These are phyloP conservation scores for Clusia tigrina DNA, from an alignment of 2,888 invertebrate species.

Conservation along the genomic window DNA sequence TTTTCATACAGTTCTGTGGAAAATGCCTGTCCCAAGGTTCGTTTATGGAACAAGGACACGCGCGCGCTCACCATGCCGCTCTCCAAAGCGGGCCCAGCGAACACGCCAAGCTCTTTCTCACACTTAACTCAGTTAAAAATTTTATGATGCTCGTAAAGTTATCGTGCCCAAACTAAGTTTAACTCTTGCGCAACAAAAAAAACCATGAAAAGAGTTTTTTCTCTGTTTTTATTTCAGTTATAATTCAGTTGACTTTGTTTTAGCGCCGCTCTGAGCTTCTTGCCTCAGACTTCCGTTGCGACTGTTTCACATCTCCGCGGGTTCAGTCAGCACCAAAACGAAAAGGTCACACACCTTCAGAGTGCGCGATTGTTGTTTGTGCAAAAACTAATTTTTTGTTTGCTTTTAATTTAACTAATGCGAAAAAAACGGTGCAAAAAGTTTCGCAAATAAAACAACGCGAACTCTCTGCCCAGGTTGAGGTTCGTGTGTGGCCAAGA, in stretches of 20 bases:
- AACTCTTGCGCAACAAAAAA: not conserved
- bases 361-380: slow-evolving; percentile 20
- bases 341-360: slow-evolving; percentile 53
- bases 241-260: slow-evolving; percentile 29
- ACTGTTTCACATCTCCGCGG: slow-evolving; percentile 38
- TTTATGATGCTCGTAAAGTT: not conserved
- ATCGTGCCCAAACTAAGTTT: slow-evolving; percentile 3
- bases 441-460: not conserved
- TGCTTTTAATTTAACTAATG: slow-evolving; percentile 22
- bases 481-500: not conserved
- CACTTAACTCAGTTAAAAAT: not conserved
- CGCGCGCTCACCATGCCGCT: not conserved
- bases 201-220: not conserved
- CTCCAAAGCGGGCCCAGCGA: not conserved
- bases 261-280: slow-evolving; percentile 33
- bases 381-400: too few species aligned
- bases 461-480: too few species aligned
- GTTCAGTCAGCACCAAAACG: slow-evolving; percentile 43
- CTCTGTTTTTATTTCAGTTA: not conserved
- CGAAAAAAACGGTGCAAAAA: slow-evolving; percentile 6
- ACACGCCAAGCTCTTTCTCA: not conserved
- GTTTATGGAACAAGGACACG: too few species aligned
- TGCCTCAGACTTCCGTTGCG: not conserved
- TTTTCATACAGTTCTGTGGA: too few species aligned
- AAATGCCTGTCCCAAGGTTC: too few species aligned